A percentile compares a stretch with the other conserved stretches of the same genome.
These are phyloP conservation scores for Andricus curvator DNA, from an alignment of 2,888 invertebrate genomes.

Conservation along the genomic window DNA sequence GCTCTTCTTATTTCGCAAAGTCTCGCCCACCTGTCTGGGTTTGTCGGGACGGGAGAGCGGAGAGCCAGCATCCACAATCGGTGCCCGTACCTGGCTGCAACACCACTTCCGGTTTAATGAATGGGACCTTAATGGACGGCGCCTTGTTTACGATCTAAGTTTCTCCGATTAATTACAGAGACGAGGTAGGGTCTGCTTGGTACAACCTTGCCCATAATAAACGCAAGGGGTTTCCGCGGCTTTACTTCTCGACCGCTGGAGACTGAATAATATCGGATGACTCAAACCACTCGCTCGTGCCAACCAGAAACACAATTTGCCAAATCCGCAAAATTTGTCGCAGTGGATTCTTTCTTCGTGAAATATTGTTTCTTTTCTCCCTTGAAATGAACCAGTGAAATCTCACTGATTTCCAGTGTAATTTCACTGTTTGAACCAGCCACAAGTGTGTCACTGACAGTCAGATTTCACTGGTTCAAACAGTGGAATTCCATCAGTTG, in stretches of 20 bases:
- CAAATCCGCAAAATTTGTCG: conserved; percentile 11
- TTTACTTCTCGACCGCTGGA: conserved; percentile 39
- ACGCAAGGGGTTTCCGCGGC: conserved; percentile 59
- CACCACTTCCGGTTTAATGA: conserved; percentile 71
- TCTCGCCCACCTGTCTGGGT: conserved; percentile 55
- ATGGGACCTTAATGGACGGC: conserved; percentile 72
- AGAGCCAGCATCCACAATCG: conserved; percentile 28
- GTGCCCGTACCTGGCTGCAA: conserved; percentile 35
- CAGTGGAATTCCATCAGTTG: too few relatives aligned
- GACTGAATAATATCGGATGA: conserved; percentile 34
- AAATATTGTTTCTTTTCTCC: neutral
- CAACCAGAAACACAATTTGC: conserved; percentile 2
- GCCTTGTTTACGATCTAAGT: conserved; percentile 73
- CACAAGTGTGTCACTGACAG: too few relatives aligned
- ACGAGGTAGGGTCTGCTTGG: conserved; percentile 53
- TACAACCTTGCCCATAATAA: conserved; percentile 57
- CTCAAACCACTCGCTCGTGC: conserved; percentile 10
- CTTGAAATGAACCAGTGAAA: too few relatives aligned
- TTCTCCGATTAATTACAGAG: conserved; percentile 71
- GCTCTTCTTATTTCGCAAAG: conserved; percentile 43
- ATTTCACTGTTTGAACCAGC: too few relatives aligned
- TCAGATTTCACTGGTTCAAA: too few relatives aligned
- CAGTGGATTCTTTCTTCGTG: neutral
- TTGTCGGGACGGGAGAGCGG: conserved; percentile 1
- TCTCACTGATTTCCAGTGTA: too few relatives aligned